Base-by-base conservation (phyloP, 2,888 invertebrate genomes). In the Acanthosepion lycidas region DNA sequence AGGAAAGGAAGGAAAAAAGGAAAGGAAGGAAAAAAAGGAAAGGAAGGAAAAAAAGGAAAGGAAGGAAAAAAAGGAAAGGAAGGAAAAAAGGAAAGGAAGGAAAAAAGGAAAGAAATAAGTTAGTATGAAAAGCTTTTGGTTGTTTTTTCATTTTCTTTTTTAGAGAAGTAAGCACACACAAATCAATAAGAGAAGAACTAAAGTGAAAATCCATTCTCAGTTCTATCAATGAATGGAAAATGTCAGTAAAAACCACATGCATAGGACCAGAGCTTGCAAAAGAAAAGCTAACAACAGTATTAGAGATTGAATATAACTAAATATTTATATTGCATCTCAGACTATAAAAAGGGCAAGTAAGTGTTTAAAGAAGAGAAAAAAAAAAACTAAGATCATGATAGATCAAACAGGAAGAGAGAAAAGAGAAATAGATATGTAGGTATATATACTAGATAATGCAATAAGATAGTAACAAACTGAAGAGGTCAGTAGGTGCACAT, bases 391-490 rank as follows among this genome's bases (percentile, higher is more conserved):
- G 12, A 33, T 78, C 15, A 78, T 78, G 33, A n/a, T 78, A 33
- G n/a, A 59, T 59, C 59, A 59, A n/a, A 78, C n/a, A 78, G 78
- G 78, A 78, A n/a, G 9, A 78, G 78, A 78, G n/a, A 20, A 78
- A n/a, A 33, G n/a, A 78, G 15, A 78, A 23, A 78, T 78, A 78
- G 3, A 5, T 78, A 78, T n/a, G 78, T 78, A 78, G n/a, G 64
- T 64, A 78, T 15, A 78, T n/a, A 78, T 33, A 33, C n/a, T 5
- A n/a, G n/a, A 78, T 78, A 78, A 78, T 78, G 78, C 78, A 78
- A 78, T 78, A 78, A 78, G n/a, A 78, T 12, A n/a, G n/a, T 78
- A n/a, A 78, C 78, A 78, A 78, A 78, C 78, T 78, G 78, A 78
- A 78, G 78, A 78, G 78, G 78, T 33, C 78, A 78, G 78, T 18